Evolutionary conservation across 2,888 invertebrate genomes (phyloP), one percentile per base, ranked within the genome.

Genomic region (Hylaea fasciaria): DNA sequence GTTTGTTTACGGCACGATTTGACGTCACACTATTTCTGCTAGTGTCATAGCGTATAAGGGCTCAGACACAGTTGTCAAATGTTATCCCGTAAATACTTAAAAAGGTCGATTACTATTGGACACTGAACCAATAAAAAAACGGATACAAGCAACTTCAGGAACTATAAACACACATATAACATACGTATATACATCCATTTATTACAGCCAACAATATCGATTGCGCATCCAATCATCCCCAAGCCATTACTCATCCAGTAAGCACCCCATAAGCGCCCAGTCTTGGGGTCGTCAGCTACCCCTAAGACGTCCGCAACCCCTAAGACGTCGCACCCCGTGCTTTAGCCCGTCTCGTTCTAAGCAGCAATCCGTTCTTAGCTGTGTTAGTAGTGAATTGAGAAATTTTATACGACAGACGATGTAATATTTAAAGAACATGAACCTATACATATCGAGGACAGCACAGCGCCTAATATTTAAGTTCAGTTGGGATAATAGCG

Each of bases 201-300:
- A 43, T 53, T 47, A 37, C 14, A 52, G 28, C 43, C 49, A 29
- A 47, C 44, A 41, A 39, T 62, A 69, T 69, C 69, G 69, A 65
- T 69, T 69, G 58, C 61, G 64, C 62, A 64, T 65, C 65, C 69
- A 66, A 66, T 69, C 69, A 67, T 65, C 65, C 66, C 65, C 46
- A 39, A 51, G 64, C 66, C 65, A 69, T 66, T 69, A 69, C 64
- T 69, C 69, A 66, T 64, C 62, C 62, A 55, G 64, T 51, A 60
- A 65, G 59, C 58, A 48, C 61, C 55, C 50, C 50, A 59, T 57
- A 60, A 63, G 66, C 54, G 51, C 64, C 55, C 65, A 51, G 48
- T 49, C 28, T 32, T 28, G 49, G 49, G 45, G 48, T 41, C 32
- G 52, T 29, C 39, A 53, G 32, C 48, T 22, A 45, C 62, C 57